These are phyloP conservation scores for Coilia nasus DNA, from an alignment of 2,797 vertebrate genomes.

Conservation along the genomic window DNA sequence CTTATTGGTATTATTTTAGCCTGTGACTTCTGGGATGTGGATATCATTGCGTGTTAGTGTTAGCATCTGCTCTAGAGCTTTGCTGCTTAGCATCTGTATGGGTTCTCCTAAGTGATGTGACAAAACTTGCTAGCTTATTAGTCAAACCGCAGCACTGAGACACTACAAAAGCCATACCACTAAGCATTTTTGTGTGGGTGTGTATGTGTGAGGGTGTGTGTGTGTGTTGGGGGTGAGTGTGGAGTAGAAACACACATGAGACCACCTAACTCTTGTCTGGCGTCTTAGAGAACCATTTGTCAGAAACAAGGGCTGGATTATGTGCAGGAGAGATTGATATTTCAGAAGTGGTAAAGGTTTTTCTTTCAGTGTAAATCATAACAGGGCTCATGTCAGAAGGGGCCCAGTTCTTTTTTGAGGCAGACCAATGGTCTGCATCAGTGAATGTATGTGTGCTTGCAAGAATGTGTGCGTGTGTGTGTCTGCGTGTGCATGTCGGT, in stretches of 20 bases:
- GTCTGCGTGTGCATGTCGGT: background rate
- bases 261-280: constrained; percentile 34
- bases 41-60: background rate
- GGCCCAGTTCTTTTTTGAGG: background rate
- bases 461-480: background rate
- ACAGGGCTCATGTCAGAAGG: constrained; percentile 2
- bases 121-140: constrained; percentile 44
- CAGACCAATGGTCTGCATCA: background rate
- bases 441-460: background rate
- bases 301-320: constrained; percentile 45
- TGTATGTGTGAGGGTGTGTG: too few species aligned
- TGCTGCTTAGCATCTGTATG: constrained; percentile 45
- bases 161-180: constrained; percentile 43
- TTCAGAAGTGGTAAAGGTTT: constrained; percentile 33
- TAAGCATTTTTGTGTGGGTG: too few species aligned
- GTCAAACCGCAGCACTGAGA: constrained; percentile 28
- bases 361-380: constrained; percentile 38
- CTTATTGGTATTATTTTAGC: background rate
- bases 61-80: background rate
- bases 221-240: background rate
- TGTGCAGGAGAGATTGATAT: constrained; percentile 54
- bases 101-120: constrained; percentile 52
- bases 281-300: constrained; percentile 41
- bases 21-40: background rate
- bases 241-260: constrained; percentile 24